phyloP scores from a whole-genome alignment of 2,888 invertebrate genomes.

The Cyclophora punctaria region DNA sequence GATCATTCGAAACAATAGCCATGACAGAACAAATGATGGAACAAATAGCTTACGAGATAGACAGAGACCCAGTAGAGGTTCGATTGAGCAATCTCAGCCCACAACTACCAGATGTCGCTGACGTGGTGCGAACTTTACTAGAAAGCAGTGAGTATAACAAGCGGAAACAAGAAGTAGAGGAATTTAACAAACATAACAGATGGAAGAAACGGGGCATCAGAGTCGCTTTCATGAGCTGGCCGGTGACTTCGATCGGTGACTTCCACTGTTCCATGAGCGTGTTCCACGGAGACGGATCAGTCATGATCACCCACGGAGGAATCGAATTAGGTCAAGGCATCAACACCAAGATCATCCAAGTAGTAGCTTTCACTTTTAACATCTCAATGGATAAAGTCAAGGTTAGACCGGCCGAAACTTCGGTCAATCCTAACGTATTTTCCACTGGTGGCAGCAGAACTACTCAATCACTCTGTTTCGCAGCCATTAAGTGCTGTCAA shows the following conservation, averaged over 20 bases:
- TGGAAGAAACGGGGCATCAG: slow-evolving; percentile 87
- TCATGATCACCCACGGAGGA: slow-evolving; percentile 72
- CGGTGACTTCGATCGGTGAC: slow-evolving; percentile 64
- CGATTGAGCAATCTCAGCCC: slow-evolving; percentile 42
- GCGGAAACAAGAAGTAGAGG: slow-evolving; percentile 68
- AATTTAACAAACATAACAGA: slow-evolving; percentile 79
- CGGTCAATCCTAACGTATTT: slow-evolving; percentile 77
- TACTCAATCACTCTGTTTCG: slow-evolving; percentile 36
- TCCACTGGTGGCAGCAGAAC: slow-evolving; percentile 79
- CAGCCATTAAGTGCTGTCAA: slow-evolving; percentile 65
- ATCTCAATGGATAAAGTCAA: slow-evolving; percentile 78
- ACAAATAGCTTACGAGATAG: slow-evolving; percentile 71
- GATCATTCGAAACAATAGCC: slow-evolving; percentile 77
- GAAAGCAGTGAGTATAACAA: slow-evolving; percentile 67
- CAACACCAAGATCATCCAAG: slow-evolving; percentile 81
- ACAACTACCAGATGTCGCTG: slow-evolving; percentile 55
- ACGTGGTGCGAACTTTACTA: slow-evolving; percentile 34
- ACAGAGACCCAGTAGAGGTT: slow-evolving; percentile 75
- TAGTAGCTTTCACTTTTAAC: slow-evolving; percentile 78
- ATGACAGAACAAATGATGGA: slow-evolving; percentile 80
- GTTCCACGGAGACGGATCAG: slow-evolving; percentile 80
- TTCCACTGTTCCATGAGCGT: slow-evolving; percentile 78
- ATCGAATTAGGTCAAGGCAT: slow-evolving; percentile 77
- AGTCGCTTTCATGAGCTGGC: slow-evolving; percentile 81
- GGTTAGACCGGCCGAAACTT: slow-evolving; percentile 77